Evolutionary conservation across 2,113 vertebrate genomes (phyloP), one percentile per base, ranked within the genome.

Genomic region (Coracopsis vasa): DNA sequence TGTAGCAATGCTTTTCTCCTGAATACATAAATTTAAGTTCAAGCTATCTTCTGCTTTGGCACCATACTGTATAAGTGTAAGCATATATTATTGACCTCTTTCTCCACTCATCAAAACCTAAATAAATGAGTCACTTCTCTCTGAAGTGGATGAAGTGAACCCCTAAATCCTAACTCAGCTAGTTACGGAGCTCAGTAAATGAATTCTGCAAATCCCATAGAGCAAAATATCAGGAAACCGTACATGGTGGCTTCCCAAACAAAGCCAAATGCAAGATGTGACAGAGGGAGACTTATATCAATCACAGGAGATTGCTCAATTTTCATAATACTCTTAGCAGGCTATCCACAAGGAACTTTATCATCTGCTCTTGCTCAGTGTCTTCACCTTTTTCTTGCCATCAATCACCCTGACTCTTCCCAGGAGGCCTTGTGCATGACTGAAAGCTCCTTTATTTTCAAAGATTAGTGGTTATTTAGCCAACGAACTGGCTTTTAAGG

Each of bases 1-100:
- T 94, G 92, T 89, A 95, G 94, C 90, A 94, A 21, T 92, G 90
- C 94, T 88, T 95, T 92, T 94, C 88, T 93, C 92, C 92, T 96
- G 91, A 84, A 94, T 94, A 94, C 94, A 94, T 94, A 94, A 95
- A 94, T 94, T 94, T 89, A 89, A 94, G 96, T 94, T 94, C 86
- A 89, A 84, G 86, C 65, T 72, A 91, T 91, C 95, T 91, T 86
- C 77, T 89, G 80, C 75, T 91, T 83, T 90, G 80, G 72, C 70
- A 92, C 75, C 53, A 19, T 86, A 31, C 83, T 94, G 80, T 80
- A 4, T 78, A 93, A 92, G 75, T 69, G 75, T 93, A 81, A 92
- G 77, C n/a, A 33, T 86, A 18, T 87, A 79, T 62, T 88, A 65
- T 15, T 96, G 92, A 96, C 96, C 96, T 92, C 88, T 71, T 91